Base-by-base conservation (phyloP, 2,888 invertebrate species). In the Myathropa florea region DNA sequence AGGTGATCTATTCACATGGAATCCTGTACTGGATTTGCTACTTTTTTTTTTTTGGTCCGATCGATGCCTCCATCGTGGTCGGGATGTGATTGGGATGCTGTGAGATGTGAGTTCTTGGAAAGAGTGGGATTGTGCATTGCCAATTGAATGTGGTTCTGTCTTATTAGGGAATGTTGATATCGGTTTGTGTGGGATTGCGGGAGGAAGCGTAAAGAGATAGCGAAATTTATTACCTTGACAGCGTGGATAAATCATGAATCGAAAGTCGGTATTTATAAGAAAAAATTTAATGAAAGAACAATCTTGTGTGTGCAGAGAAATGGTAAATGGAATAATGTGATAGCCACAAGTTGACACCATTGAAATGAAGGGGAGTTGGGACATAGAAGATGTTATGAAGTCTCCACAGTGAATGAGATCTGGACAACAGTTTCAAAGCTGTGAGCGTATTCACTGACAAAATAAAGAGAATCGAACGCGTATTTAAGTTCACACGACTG, bases 1-100 rank as follows among this genome's bases (percentile, higher is more conserved):
- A 80, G 81, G 84, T 81, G 84, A 85, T 85, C 84, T 81, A 81
- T 81, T 78, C 33, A 39, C 63, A 59, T 26, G 61, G 68, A 76
- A 57, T 64, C 53, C 46, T 60, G 71, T 53, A 65, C 60, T 70
- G 80, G 75, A 71, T 80, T 39, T 55, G 80, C 53, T 55, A 55
- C 53, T 68, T 53, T 75, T 79, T 65, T 73, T 57, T 9, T 4
- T 24, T 36, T 10, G 18, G 28, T 28, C 3, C 4, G 23, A 33
- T 46, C 57, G 12, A 30, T 21, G 26, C 18, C 12, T 53, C 21
- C 0, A 21, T 33, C 21, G 36, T 53, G 12, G 10, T 28, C 24
- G 57, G 57, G 57, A 57, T 57, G 23, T 18, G 46, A 18, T 18
- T 46, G 46, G 18, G 46, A 18, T 46, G 46, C 46, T 18, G 46